phyloP scores from a whole-genome alignment of 2,113 vertebrate species.

The Pomatorhinus ruficollis region DNA sequence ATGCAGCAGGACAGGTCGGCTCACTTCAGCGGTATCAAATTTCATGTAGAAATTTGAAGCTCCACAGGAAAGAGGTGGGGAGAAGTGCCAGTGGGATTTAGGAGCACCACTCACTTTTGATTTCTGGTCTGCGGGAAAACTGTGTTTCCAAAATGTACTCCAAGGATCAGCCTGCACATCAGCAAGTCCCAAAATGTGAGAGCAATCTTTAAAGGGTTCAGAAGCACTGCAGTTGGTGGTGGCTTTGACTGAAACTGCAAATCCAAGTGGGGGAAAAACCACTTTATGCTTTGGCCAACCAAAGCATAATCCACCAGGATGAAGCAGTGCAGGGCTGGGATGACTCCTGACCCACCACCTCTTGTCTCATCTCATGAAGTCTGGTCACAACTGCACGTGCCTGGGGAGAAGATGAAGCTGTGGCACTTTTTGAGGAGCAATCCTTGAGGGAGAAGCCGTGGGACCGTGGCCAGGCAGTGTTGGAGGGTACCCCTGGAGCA shows the following conservation, averaged over 20 bases:
- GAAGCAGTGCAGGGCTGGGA: background rate
- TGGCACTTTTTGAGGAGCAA: background rate
- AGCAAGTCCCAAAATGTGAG: background rate
- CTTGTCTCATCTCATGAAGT: background rate
- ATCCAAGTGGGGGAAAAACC: rapidly evolving
- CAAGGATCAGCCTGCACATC: background rate
- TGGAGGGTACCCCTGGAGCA: background rate
- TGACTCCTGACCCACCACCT: background rate
- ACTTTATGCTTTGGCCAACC: background rate
- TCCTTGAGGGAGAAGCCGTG: background rate
- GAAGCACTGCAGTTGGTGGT: background rate
- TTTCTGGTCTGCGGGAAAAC: background rate
- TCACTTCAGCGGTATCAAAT: rapidly evolving
- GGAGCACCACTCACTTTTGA: background rate
- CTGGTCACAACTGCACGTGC: background rate
- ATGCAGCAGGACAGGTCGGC: background rate
- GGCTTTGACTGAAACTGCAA: background rate
- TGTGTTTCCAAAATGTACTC: background rate
- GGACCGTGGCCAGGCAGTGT: rapidly evolving
- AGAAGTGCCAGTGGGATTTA: background rate
- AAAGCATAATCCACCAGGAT: background rate
- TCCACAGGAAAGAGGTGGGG: background rate
- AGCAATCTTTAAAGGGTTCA: background rate
- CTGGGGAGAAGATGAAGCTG: background rate
- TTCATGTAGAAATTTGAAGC: background rate